Evolutionary conservation across 2,113 vertebrate genomes (phyloP).

Genomic region (Galbula dea): DNA sequence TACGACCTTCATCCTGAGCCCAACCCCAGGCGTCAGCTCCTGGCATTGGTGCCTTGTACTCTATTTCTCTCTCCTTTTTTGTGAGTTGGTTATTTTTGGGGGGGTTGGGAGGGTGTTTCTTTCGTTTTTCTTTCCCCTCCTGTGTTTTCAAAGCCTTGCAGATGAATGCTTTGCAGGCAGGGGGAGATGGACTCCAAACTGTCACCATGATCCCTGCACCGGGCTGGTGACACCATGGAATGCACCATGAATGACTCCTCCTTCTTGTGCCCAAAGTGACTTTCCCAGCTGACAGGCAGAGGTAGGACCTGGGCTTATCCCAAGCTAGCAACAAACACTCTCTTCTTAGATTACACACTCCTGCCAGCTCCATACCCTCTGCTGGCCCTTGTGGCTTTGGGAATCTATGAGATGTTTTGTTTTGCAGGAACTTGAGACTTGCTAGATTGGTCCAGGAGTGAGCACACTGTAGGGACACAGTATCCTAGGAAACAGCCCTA

Average conservation of each 20-base stretch:
- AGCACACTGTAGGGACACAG: neutral
- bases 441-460: neutral
- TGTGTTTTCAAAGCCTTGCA: neutral
- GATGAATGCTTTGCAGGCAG: neutral
- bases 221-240: neutral
- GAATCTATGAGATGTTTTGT: neutral
- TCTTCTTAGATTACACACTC: neutral
- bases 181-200: neutral
- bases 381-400: neutral
- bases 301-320: neutral
- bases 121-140: neutral
- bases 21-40: neutral
- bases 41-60: neutral
- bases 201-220: fast-evolving
- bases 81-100: too few species aligned
- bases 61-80: neutral
- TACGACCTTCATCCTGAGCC: fast-evolving
- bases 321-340: neutral
- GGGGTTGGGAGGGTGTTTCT: too few species aligned
- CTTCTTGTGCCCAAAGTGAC: neutral
- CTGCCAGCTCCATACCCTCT: neutral
- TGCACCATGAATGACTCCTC: neutral
- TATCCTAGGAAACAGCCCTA: neutral
- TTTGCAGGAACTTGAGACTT: neutral
- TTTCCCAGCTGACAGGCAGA: neutral